These are phyloP conservation scores for Dinoponera quadriceps DNA, from an alignment of 1,140 invertebrate species.

Conservation along the genomic window DNA sequence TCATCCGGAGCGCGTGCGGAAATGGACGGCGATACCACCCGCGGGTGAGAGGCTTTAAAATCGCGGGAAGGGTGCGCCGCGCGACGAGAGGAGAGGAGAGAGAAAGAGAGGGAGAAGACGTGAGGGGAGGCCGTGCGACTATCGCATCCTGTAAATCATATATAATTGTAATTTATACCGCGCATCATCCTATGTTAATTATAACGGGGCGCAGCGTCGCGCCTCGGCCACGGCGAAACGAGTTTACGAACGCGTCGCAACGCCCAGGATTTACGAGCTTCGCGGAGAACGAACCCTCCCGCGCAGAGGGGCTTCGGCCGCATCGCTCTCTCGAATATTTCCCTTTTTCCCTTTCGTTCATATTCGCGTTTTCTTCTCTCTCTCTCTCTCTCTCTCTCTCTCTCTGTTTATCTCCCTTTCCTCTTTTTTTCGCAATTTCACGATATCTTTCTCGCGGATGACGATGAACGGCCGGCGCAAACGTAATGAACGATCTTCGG, in stretches of 20 bases:
- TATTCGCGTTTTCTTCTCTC: slow-evolving; percentile 1
- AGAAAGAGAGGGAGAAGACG: not conserved
- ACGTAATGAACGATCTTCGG: slow-evolving; percentile 48
- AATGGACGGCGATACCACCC: slow-evolving; percentile 60
- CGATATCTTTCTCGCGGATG: slow-evolving; percentile 48
- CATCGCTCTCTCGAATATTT: slow-evolving; percentile 36
- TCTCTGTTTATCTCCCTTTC: slow-evolving; percentile 5
- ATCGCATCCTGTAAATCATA: slow-evolving; percentile 75
- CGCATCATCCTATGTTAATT: slow-evolving; percentile 78
- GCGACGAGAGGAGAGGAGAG: not conserved
- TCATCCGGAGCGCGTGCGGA: slow-evolving; percentile 49
- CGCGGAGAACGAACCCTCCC: slow-evolving; percentile 1
- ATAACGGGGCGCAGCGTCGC: slow-evolving; percentile 64
- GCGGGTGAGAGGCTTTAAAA: slow-evolving; percentile 35
- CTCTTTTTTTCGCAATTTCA: not conserved
- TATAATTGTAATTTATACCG: slow-evolving; percentile 78
- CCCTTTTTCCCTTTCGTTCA: slow-evolving; percentile 12
- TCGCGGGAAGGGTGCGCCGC: not conserved
- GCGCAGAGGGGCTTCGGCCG: slow-evolving; percentile 16
- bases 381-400: not conserved
- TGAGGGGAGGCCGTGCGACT: slow-evolving; percentile 43
- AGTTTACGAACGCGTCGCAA: slow-evolving; percentile 58
- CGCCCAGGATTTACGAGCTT: slow-evolving; percentile 66
- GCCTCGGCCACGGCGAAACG: slow-evolving; percentile 43
- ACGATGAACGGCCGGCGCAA: slow-evolving; percentile 32